Conservation (phyloP, 2,113 vertebrate genomes). For the Manacus vitellinus region DNA sequence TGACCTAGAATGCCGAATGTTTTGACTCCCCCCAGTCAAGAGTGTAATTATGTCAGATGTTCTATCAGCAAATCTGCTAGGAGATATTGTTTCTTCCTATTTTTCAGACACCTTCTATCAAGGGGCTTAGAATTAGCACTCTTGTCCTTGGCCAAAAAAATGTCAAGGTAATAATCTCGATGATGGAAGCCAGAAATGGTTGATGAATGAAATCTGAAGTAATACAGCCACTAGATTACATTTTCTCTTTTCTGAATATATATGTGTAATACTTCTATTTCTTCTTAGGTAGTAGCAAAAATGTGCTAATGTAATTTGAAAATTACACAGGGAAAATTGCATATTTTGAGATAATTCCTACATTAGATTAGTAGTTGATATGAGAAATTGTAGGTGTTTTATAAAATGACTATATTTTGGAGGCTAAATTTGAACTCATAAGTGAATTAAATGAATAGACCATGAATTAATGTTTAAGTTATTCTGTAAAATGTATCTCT, state of each 20-base stretch:
- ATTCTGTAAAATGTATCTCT: neutral
- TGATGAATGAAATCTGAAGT: neutral
- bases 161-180: neutral
- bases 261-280: neutral
- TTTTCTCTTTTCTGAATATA: neutral
- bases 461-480: neutral
- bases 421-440: neutral
- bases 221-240: neutral
- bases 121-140: neutral
- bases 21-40: neutral
- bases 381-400: neutral
- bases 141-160: neutral
- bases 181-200: neutral
- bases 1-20: neutral
- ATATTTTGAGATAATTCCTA: neutral
- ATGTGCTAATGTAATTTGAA: neutral
- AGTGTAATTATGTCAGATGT: neutral
- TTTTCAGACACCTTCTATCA: neutral
- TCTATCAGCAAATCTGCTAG: neutral
- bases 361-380: neutral
- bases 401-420: neutral
- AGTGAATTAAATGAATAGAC: neutral
- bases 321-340: neutral
- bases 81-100: neutral
- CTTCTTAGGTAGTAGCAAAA: neutral